Evolutionary conservation across 2,113 vertebrate genomes (phyloP).

Genomic region (Nasalis larvatus): DNA sequence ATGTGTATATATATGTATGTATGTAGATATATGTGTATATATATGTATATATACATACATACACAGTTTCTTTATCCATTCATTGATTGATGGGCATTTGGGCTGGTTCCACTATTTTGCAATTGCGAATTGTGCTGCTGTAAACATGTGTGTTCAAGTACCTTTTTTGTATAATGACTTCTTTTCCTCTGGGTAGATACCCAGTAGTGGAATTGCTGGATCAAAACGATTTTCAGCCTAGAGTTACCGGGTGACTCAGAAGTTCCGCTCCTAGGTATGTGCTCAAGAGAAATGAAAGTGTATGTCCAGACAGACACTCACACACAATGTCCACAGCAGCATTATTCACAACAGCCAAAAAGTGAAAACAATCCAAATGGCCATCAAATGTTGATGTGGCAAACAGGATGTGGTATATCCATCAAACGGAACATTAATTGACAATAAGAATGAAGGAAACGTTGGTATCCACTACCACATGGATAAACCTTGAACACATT

Average conservation of each 20-base stretch:
- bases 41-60: too few species aligned
- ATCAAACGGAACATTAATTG: background rate
- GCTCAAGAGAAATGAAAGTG: background rate
- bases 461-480: accelerated
- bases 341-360: background rate
- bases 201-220: too few species aligned
- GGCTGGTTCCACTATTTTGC: too few species aligned
- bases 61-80: too few species aligned
- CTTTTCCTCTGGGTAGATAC: too few species aligned
- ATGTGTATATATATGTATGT: too few species aligned
- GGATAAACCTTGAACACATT: background rate
- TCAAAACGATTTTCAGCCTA: accelerated
- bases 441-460: background rate
- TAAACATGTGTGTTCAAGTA: too few species aligned
- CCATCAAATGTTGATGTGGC: background rate
- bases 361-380: background rate
- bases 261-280: accelerated
- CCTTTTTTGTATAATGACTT: too few species aligned
- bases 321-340: accelerated
- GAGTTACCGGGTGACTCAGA: background rate
- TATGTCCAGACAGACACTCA: accelerated
- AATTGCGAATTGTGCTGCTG: too few species aligned
- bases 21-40: too few species aligned
- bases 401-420: too few species aligned
- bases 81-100: too few species aligned